Conservation (phyloP, 2,113 vertebrate genomes). For the Lipotes vexillifer region DNA sequence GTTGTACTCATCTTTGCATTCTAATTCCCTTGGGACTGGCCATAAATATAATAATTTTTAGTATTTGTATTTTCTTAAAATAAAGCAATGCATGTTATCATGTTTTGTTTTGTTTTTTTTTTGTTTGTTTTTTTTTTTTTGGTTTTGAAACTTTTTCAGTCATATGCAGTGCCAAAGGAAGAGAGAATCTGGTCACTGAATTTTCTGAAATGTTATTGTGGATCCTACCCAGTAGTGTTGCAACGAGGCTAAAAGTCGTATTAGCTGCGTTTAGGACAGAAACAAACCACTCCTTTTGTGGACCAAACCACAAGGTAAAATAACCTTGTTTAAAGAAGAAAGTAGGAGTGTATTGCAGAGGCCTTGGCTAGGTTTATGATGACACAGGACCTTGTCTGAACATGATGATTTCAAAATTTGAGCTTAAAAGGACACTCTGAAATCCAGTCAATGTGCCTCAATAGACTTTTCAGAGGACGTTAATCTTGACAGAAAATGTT, state of each 20-base stretch:
- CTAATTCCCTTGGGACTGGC: neutral
- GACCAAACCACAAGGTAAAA: conserved; percentile 40
- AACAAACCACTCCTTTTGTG: neutral
- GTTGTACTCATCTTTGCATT: neutral
- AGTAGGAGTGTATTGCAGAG: neutral
- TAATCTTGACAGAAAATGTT: neutral
- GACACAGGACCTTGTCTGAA: conserved; percentile 68
- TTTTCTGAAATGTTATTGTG: neutral
- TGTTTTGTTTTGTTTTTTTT: neutral
- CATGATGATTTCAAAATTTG: conserved; percentile 42
- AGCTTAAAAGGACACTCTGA: conserved; percentile 54
- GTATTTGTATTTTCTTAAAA: neutral
- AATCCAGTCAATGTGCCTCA: conserved; percentile 57
- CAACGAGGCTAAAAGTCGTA: neutral
- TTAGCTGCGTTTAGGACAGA: neutral
- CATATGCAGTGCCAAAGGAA: neutral
- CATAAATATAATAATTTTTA: neutral
- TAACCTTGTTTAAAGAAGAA: neutral
- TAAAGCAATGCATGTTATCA: neutral
- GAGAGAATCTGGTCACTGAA: neutral
- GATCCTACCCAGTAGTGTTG: neutral
- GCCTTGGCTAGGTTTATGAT: conserved; percentile 63
- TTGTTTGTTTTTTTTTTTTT: neutral
- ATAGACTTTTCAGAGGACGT: neutral
- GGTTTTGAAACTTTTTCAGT: neutral